phyloP scores from a whole-genome alignment of 2,888 invertebrate genomes.

The Apamea monoglypha region DNA sequence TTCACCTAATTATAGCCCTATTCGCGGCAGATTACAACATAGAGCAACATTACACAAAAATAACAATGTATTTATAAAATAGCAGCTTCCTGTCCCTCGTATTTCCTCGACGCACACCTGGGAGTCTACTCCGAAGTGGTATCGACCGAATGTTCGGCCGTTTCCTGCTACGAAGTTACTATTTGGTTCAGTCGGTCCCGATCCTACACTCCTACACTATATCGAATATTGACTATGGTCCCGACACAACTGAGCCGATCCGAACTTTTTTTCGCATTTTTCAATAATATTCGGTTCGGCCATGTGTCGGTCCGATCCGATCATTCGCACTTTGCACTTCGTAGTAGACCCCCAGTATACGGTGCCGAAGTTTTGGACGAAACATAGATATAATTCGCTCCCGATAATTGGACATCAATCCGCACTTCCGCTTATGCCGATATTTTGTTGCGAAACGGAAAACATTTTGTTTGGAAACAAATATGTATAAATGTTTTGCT shows the following conservation, averaged over 20 bases:
- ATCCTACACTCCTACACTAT: no score
- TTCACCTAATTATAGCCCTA: background rate
- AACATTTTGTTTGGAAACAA: slow-evolving; percentile 54
- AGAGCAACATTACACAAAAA: slow-evolving; percentile 2
- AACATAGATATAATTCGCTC: slow-evolving; percentile 46
- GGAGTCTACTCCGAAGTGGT: no score
- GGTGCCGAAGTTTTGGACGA: slow-evolving; percentile 18
- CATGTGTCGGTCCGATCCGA: no score
- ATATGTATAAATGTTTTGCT: slow-evolving; percentile 36
- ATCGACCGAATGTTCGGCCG: no score
- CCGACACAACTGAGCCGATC: no score
- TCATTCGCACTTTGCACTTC: no score
- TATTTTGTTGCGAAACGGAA: slow-evolving; percentile 49
- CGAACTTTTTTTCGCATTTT: no score
- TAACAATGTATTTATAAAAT: slow-evolving; percentile 28
- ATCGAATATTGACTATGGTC: no score
- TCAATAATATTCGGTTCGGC: no score
- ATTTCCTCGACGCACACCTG: slow-evolving; percentile 23
- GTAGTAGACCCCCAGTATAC: slow-evolving; percentile 22
- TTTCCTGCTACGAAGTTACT: no score
- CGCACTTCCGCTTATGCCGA: slow-evolving; percentile 44
- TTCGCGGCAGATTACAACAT: background rate
- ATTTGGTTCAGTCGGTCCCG: no score
- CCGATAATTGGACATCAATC: slow-evolving; percentile 60
- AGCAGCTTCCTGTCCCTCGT: slow-evolving; percentile 2